phyloP scores from a whole-genome alignment of 2,797 vertebrate species.

The Gymnothorax javanicus region DNA sequence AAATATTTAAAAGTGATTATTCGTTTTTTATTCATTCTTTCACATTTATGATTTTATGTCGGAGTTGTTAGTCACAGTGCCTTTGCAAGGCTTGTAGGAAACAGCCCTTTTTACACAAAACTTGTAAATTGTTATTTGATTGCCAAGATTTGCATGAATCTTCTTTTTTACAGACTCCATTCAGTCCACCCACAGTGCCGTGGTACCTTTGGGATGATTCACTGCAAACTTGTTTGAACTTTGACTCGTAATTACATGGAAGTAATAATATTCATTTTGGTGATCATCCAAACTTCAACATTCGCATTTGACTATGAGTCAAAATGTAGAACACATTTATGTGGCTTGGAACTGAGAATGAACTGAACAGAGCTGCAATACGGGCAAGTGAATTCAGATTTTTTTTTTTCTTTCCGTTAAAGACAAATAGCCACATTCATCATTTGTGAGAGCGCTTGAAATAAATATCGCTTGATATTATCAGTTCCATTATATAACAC shows the following conservation, averaged over 20 bases:
- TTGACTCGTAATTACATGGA: neutral
- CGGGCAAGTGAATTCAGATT: neutral
- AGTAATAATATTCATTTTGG: neutral
- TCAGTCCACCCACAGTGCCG: neutral
- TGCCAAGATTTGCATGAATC: neutral
- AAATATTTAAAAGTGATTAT: constrained; percentile 78
- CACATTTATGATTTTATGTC: neutral
- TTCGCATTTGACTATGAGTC: neutral
- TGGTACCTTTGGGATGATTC: neutral
- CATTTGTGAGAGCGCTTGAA: neutral
- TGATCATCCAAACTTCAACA: neutral
- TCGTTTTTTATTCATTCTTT: constrained; percentile 41
- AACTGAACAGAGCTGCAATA: neutral
- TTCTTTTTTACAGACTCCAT: neutral
- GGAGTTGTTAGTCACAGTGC: neutral
- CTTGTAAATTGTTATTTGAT: neutral
- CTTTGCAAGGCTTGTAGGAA: neutral
- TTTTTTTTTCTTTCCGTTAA: neutral
- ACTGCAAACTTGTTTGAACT: neutral
- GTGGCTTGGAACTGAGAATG: neutral
- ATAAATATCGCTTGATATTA: neutral
- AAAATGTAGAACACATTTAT: neutral
- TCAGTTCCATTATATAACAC: neutral
- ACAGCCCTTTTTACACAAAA: constrained; percentile 12
- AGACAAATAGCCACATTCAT: neutral